These are phyloP conservation scores for Eclectus roratus DNA, from an alignment of 2,113 vertebrate genomes.

Conservation along the genomic window DNA sequence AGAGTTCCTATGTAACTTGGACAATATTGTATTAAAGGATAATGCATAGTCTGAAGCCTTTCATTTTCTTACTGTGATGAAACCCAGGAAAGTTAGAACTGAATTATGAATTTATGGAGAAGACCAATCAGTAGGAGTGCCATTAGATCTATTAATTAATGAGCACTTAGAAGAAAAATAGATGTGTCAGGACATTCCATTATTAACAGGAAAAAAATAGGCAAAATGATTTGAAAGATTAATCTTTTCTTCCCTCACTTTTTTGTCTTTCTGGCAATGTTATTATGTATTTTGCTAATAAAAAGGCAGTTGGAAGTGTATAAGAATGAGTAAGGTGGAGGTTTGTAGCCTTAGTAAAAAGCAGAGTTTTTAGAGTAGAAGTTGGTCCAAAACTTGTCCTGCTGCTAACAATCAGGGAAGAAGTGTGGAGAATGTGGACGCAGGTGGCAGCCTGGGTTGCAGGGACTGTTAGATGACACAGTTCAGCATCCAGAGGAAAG, in stretches of 20 bases:
- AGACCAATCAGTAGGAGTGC: background rate
- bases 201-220: background rate
- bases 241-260: background rate
- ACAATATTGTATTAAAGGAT: background rate
- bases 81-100: background rate
- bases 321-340: background rate
- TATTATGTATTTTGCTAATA: background rate
- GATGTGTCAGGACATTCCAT: background rate
- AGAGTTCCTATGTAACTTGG: background rate
- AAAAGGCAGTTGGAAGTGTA: background rate
- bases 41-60: background rate
- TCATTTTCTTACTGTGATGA: background rate
- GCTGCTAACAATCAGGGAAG: background rate
- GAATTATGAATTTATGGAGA: background rate
- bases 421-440: background rate
- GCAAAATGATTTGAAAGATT: background rate
- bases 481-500: background rate
- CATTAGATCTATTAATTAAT: background rate
- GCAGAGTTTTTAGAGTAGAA: background rate
- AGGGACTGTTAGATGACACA: background rate
- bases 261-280: background rate
- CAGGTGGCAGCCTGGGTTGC: background rate
- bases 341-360: background rate
- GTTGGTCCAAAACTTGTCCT: background rate
- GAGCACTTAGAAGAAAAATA: background rate